Base-by-base conservation (phyloP, 2,888 invertebrate genomes). In the Baronia brevicornis region DNA sequence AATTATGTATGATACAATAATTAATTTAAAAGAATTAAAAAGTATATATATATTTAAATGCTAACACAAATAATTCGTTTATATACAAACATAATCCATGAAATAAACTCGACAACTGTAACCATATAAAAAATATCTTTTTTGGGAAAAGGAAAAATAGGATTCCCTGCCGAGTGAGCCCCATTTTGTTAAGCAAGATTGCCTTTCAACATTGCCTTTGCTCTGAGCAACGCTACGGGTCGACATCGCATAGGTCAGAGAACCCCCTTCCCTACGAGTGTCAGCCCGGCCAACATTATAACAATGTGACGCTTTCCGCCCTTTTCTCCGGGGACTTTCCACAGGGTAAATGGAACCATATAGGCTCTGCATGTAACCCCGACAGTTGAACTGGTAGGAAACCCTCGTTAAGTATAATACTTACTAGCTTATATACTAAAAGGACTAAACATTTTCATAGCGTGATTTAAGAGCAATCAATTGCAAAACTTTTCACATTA, bases 321-420 rank as follows among this genome's bases (percentile, higher is more conserved):
- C 53, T 67, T n/a, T 38, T 63, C 75, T 84, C 85, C 85, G 84
- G 84, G 84, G 85, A 85, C 85, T 85, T 85, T 85, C 84, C 84
- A 74, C 85, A 75, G 79, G 82, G 77, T 72, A 39, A 60, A 2
- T 1, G 35, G 59, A 77, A 57, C 47, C 67, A 82, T 52, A 2
- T 44, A 54, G 64, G 57, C 60, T 74, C 74, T 51, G 84, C 39
- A 9, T 36, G 84, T 84, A 43, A 74, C 78, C 84, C 82, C 77
- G 84, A 69, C 27, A 61, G 70, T 60, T 75, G 72, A 68, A 75
- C 79, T 84, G 77, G 64, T 58, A 44, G 63, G 84, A 82, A n/a
- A 73, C 66, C 61, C 71, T 48, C 45, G 28, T 0, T 0, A 0
- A 0, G 0, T 0, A 0, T 0, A 2, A 1, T 2, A 5, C 32